These are phyloP conservation scores for Polyommatus icarus DNA, from an alignment of 2,888 invertebrate genomes.

Conservation along the genomic window DNA sequence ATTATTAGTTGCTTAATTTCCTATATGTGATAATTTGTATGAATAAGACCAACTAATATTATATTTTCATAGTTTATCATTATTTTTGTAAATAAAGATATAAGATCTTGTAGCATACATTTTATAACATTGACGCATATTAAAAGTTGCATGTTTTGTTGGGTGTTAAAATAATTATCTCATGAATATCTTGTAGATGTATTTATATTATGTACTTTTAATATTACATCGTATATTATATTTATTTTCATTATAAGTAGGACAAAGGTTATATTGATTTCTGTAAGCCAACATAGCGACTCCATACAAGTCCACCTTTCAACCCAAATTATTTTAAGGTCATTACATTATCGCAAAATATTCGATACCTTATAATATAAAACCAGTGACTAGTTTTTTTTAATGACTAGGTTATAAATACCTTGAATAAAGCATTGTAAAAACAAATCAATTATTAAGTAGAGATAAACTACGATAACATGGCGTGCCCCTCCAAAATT, in stretches of 20 bases:
- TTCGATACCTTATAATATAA: background rate
- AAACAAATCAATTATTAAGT: constrained; percentile 5
- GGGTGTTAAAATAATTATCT: constrained; percentile 25
- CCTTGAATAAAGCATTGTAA: background rate
- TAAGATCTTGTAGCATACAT: constrained; percentile 22
- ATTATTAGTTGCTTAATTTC: constrained; percentile 29
- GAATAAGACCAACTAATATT: constrained; percentile 68
- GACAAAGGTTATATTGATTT: background rate
- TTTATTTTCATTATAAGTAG: constrained; percentile 30
- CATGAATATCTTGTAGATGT: constrained; percentile 20
- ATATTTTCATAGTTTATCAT: constrained; percentile 62
- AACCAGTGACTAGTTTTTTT: background rate
- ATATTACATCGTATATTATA: constrained; percentile 17
- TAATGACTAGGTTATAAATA: background rate
- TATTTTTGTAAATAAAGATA: constrained; percentile 64
- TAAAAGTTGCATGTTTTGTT: constrained; percentile 27
- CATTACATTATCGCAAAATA: background rate
- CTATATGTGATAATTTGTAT: constrained; percentile 70
- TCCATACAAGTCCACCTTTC: constrained; percentile 2
- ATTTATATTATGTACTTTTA: background rate
- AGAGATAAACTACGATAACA: too few species aligned
- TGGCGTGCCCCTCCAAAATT: too few species aligned
- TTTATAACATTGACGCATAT: background rate
- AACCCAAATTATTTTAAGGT: constrained; percentile 10
- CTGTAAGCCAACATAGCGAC: background rate